Evolutionary conservation across 2,888 invertebrate genomes (phyloP), one percentile per base, ranked within the genome.

Genomic region (Nomada ruficornis): DNA sequence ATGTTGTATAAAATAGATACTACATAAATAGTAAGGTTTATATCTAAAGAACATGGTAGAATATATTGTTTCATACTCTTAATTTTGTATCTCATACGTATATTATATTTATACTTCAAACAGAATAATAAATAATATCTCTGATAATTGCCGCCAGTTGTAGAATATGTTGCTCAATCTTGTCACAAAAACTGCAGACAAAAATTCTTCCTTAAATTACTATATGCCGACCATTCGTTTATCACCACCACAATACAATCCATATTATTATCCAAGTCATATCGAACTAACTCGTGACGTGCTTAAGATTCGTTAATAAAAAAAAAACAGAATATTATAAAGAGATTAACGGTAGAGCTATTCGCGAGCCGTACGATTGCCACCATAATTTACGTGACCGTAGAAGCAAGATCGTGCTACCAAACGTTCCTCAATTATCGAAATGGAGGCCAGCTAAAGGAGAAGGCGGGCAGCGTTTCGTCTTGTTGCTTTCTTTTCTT

Each of bases 371-470:
- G 59, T 57, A 78, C 55, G 60, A 74, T 79, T 70, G 70, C 55
- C 44, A 11, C 54, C n/a, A 74, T 82, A 75, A 71, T 71, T 77
- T 59, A 63, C 11, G 23, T 20, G 29, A 62, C 77, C 71, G 68
- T 26, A 71, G 62, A 64, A 77, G 47, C 42, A 26, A 42, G 70
- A 44, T 42, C 50, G 10, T 36, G 59, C 15, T 71, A 74, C 73
- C 80, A 75, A 80, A 77, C 55, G 69, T 74, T 77, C 62, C 77
- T 78, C 83, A 85, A 85, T 85, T 83, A 85, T 85, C 80, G 78
- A 78, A 83, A 81, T 85, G 84, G 83, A 80, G 68, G 69, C 62
- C 44, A 76, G 73, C 64, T 72, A 62, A 85, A 83, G 65, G 71
- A 62, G 83, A 73, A 81, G 84, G 72, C 55, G 71, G 36, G 70